A percentile compares a stretch with the other conserved stretches of the same genome.
phyloP scores from a whole-genome alignment of 1,140 invertebrate species.

The Oscheius sp. region DNA sequence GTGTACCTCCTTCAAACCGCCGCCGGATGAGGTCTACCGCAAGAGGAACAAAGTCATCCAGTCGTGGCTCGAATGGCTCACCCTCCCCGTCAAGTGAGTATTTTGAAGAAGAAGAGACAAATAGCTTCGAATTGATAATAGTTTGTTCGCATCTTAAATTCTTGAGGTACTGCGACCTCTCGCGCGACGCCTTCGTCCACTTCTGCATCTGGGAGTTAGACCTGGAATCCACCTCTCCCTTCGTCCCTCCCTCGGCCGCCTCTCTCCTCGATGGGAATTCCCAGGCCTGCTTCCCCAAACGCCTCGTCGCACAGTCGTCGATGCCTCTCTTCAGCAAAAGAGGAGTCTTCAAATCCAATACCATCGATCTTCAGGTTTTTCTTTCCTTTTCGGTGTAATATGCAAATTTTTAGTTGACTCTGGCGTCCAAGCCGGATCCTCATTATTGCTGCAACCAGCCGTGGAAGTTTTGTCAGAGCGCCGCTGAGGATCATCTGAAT shows the following conservation, averaged over 20 bases:
- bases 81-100: constrained; percentile 76
- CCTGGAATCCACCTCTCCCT: background rate
- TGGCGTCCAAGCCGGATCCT: constrained; percentile 16
- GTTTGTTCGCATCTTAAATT: background rate
- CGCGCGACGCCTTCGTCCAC: constrained; percentile 80
- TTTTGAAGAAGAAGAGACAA: background rate
- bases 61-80: constrained; percentile 97
- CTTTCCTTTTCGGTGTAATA: background rate
- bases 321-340: constrained; percentile 71
- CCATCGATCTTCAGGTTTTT: constrained; percentile 65
- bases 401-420: constrained; percentile 62
- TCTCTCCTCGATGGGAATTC: background rate
- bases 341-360: constrained; percentile 62
- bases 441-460: background rate
- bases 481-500: constrained; percentile 64
- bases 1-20: constrained; percentile 83
- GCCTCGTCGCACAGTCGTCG: constrained; percentile 42
- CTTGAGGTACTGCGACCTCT: constrained; percentile 74
- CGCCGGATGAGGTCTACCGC: background rate
- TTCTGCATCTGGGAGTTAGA: constrained; percentile 83
- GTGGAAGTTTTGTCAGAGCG: constrained; percentile 3
- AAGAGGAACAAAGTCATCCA: constrained; percentile 37
- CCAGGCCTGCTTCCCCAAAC: constrained; percentile 34
- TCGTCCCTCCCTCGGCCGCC: constrained; percentile 48
- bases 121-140: background rate